Evolutionary conservation across 2,797 vertebrate species (phyloP).

Genomic region (Pangasius larnaudii): DNA sequence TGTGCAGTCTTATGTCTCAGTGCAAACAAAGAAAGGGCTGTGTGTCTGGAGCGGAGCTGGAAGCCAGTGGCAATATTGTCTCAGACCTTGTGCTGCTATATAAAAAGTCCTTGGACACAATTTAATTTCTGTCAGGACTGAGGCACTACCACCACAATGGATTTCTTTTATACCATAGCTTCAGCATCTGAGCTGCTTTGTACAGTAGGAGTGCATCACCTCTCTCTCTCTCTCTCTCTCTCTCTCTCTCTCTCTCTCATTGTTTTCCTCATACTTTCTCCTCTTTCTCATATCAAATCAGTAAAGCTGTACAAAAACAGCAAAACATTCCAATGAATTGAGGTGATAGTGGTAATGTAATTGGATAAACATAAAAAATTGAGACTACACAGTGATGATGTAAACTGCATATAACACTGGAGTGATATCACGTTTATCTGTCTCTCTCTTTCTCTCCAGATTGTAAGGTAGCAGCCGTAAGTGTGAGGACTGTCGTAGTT

Average conservation of each 20-base stretch:
- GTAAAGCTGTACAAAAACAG: neutral
- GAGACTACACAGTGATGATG: neutral
- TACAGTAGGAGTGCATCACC: conserved; percentile 49
- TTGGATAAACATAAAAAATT: neutral
- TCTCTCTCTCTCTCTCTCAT: conserved; percentile 2
- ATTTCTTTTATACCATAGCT: conserved; percentile 73
- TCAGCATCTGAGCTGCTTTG: conserved; percentile 70
- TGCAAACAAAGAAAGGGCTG: conserved; percentile 63
- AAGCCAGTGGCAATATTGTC: conserved; percentile 67
- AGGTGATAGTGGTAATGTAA: neutral
- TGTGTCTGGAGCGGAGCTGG: conserved; percentile 60
- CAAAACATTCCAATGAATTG: neutral
- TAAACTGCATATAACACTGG: conserved; percentile 21
- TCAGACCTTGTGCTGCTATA: conserved; percentile 72
- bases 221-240: conserved; percentile 6
- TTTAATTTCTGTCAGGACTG: conserved; percentile 80
- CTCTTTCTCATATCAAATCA: neutral
- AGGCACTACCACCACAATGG: conserved; percentile 74
- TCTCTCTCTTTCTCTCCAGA: conserved; percentile 32
- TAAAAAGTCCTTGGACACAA: conserved; percentile 79
- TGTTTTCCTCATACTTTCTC: neutral
- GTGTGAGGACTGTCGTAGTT: conserved; percentile 30
- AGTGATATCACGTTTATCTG: conserved; percentile 51
- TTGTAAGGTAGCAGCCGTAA: conserved; percentile 23
- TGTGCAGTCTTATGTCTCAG: conserved; percentile 61